A percentile compares a stretch with the other conserved stretches of the same genome.
Evolutionary conservation across 2,113 vertebrate genomes (phyloP).

Genomic region (Anseranas semipalmata): DNA sequence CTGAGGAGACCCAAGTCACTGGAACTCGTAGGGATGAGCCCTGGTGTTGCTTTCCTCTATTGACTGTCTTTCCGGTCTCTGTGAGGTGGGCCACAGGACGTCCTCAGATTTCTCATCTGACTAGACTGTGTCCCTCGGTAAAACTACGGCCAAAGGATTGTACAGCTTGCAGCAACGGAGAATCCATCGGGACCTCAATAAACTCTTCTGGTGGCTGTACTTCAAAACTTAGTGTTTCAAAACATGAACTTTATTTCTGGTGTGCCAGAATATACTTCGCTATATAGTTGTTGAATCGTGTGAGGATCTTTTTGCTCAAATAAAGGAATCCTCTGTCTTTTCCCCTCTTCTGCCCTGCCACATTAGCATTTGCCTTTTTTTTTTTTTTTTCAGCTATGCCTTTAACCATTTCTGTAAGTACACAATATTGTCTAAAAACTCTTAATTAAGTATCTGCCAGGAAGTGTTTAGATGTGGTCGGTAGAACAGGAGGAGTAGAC

Average conservation of each 20-base stretch:
- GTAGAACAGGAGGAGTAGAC: accelerated
- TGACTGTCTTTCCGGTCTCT: neutral
- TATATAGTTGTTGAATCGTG: neutral
- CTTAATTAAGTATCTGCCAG: accelerated
- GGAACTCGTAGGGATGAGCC: neutral
- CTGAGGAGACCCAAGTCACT: neutral
- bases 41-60: neutral
- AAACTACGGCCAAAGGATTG: neutral
- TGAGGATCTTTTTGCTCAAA: neutral
- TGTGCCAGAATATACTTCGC: too few relatives aligned
- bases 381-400: neutral
- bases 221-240: neutral
- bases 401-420: accelerated
- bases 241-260: neutral
- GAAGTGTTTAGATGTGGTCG: neutral
- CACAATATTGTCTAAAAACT: accelerated
- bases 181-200: neutral
- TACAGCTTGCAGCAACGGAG: neutral
- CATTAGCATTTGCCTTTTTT: neutral
- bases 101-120: neutral
- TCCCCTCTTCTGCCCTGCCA: neutral
- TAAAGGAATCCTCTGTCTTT: neutral
- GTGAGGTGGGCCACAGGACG: neutral
- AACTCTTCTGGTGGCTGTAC: neutral
- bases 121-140: too few relatives aligned